Evolutionary conservation across 2,888 invertebrate genomes (phyloP), one percentile per base, ranked within the genome.

Genomic region (Chloromyia formosa): DNA sequence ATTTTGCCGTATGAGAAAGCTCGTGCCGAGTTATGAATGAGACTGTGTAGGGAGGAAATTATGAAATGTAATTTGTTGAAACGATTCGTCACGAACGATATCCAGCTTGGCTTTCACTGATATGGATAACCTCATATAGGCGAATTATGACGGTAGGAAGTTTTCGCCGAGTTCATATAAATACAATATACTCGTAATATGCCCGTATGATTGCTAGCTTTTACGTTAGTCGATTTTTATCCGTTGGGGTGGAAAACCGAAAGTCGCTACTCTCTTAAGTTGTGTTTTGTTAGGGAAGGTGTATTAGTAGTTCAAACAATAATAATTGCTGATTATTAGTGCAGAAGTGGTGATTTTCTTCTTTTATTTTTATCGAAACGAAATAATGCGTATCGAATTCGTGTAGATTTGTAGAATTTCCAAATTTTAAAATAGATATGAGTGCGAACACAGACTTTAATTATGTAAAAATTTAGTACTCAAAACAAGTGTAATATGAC

Each of bases 61-160:
- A 66, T 66, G 66, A 66, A 66, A 66, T 49, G 35, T 66, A 66
- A 66, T 66, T 66, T 66, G 66, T 5, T 66, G 5, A 66, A 66
- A n/a, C 45, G 22, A 49, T 66, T 66, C 66, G 66, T 66, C 49
- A 66, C 66, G 66, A 66, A 66, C 12, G 14, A n/a, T 49, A 66
- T 49, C 9, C 35, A 66, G 12, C 22, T 49, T 66, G 10, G 12
- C 40, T n/a, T 27, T 60, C 4, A n/a, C 20, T 12, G 4, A 49
- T n/a, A 18, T 16, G 56, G 22, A 56, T 16, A 56, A 20, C 66
- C 23, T n/a, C 66, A 66, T 66, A 62, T 62, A 49, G 18, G 66
- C 22, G 35, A 49, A 66, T 35, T 66, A 22, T 66, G 45, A 49
- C 7, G 3, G 62, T 40, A 40, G 20, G 66, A n/a, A 20, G 22